Conservation (phyloP, 35 echinoderm and acorn worm species). For the Hemicentrotus pulcherrimus region DNA sequence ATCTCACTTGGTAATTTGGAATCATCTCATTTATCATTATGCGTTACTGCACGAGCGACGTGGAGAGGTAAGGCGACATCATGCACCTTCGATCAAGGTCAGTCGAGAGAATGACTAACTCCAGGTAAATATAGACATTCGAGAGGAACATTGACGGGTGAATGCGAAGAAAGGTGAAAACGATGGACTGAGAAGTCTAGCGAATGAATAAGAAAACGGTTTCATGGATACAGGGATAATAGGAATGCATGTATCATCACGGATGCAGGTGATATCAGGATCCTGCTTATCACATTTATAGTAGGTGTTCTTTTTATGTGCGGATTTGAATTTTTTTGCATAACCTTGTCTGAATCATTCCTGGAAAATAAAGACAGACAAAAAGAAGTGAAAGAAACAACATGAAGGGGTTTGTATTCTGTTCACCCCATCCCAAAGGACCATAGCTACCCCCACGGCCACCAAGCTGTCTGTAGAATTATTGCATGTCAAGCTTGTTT, state of each 20-base stretch:
- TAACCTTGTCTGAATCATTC: no score
- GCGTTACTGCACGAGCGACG: not conserved
- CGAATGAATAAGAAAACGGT: no score
- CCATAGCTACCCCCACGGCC: not conserved
- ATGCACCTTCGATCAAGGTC: not conserved
- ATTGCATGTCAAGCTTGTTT: not conserved
- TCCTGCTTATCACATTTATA: no score
- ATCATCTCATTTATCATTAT: constrained; percentile 34
- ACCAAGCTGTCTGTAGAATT: not conserved
- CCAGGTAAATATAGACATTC: not conserved
- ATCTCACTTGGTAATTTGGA: constrained; percentile 43
- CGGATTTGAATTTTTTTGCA: no score
- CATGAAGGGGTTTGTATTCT: not conserved
- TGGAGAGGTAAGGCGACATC: not conserved
- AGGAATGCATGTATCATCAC: no score
- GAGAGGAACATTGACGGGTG: not conserved
- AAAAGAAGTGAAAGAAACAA: no score
- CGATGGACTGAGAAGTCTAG: not conserved
- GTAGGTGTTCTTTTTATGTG: no score
- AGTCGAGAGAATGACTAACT: not conserved
- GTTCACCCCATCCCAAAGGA: not conserved
- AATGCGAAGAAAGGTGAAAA: not conserved
- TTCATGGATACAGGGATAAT: no score
- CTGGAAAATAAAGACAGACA: no score
- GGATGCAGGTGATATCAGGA: no score